Percentiles rank a stretch among this genome's conserved stretches.
phyloP scores from a whole-genome alignment of 2,113 vertebrate genomes.

The Pardalotus punctatus region DNA sequence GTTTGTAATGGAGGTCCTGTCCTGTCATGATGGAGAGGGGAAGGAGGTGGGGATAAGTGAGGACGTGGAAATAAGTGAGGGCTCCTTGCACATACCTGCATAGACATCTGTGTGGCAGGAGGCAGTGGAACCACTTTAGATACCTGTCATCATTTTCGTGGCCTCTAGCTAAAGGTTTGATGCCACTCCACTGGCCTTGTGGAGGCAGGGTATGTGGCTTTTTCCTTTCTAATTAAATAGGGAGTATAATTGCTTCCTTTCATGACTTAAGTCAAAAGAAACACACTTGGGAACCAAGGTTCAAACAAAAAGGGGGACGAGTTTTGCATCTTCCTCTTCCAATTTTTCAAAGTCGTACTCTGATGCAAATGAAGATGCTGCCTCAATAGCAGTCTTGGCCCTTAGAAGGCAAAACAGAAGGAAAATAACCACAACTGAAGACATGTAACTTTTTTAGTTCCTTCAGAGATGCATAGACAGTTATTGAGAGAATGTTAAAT shows the following conservation, averaged over 20 bases:
- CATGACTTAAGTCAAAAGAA: background rate
- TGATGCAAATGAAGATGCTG: background rate
- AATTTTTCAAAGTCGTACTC: background rate
- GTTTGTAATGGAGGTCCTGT: background rate
- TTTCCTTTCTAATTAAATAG: background rate
- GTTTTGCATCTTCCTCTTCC: background rate
- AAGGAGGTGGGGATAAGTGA: background rate
- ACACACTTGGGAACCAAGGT: background rate
- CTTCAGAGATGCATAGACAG: background rate
- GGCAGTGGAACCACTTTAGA: background rate
- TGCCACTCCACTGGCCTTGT: background rate
- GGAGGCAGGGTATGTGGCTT: background rate
- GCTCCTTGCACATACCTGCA: background rate
- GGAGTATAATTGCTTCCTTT: background rate
- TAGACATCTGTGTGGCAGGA: background rate
- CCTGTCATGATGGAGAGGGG: background rate
- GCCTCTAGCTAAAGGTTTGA: background rate
- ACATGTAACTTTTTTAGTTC: background rate
- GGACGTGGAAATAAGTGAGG: background rate
- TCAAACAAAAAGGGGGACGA: background rate
- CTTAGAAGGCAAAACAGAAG: constrained; percentile 50
- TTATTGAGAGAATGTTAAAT: background rate
- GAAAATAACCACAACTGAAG: constrained; percentile 15
- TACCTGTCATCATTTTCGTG: background rate
- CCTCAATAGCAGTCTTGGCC: background rate